These are phyloP conservation scores for Cirrhinus mrigala DNA, from an alignment of 2,797 vertebrate species.

Conservation along the genomic window DNA sequence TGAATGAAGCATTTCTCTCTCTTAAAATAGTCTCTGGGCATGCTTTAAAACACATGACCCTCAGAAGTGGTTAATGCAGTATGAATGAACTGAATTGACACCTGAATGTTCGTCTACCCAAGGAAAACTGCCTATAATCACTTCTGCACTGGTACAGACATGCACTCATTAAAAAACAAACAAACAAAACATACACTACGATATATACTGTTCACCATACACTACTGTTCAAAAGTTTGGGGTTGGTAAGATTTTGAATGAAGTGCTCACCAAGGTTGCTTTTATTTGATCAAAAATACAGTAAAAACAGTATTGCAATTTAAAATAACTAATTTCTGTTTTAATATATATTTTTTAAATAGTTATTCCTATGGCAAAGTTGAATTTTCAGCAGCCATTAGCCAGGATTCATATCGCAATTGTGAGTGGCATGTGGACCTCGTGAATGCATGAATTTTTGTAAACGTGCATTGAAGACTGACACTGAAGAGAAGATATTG, in stretches of 20 bases:
- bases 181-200: too few species aligned
- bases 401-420: too few species aligned
- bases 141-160: background rate
- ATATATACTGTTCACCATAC: background rate
- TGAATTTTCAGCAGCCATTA: background rate
- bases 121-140: background rate
- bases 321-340: background rate
- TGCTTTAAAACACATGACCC: constrained; percentile 28
- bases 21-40: constrained; percentile 14
- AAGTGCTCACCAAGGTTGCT: background rate
- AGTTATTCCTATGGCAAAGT: background rate
- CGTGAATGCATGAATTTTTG: too few species aligned
- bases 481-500: too few species aligned
- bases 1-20: constrained; percentile 22
- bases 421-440: too few species aligned
- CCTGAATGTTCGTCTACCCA: constrained; percentile 2
- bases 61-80: constrained; percentile 13
- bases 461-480: too few species aligned
- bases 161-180: background rate
- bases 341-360: background rate
- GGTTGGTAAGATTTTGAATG: background rate
- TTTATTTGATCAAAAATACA: background rate
- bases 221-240: background rate
- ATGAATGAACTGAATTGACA: constrained; percentile 14
- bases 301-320: background rate